Evolutionary conservation across 2,888 invertebrate species (phyloP), one percentile per base, ranked within the genome.

Genomic region (Andricus curvator): DNA sequence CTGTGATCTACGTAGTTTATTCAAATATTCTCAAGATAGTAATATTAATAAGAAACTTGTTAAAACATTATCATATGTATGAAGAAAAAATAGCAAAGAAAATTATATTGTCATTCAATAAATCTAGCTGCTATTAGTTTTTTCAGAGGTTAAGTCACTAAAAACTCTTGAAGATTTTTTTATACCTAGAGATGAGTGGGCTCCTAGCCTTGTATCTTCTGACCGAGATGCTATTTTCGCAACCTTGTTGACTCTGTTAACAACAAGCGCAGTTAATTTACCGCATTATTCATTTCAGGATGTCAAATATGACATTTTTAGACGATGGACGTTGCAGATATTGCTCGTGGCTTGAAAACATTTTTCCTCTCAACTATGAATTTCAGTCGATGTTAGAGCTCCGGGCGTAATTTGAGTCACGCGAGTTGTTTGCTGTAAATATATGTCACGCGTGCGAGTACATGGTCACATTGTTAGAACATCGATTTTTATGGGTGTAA

Each of bases 121-220:
- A 44, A 15, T 44, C 44, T 44, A 44, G 11, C 44, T 9, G 56
- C n/a, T n/a, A 20, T 56, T 51, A 17, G 8, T 56, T 56, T 8
- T 56, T 56, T 9, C 4, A 62, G 25, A 22, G 22, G 62, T 5
- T 15, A 70, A 51, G 51, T 70, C 74, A 22, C 15, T 56, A 37
- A 74, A 74, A 74, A 74, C n/a, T 56, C 33, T 37, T 37, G 20
- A 51, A 51, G 51, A 48, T 4, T 41, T 37, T 22, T 67, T 22
- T 41, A 20, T 56, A 17, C 60, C 56, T 60, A 20, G 33, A 74
- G 56, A 56, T 8, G 33, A 74, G 74, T 74, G 33, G 74, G 29
- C 74, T 56, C 74, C n/a, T 37, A 74, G 37, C 74, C 56, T 74
- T 74, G 74, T 56, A n/a, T 60, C 74, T 74, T 74, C 60, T 56